Base-by-base conservation (phyloP, 2,113 vertebrate genomes). In the Poicephalus gulielmi region DNA sequence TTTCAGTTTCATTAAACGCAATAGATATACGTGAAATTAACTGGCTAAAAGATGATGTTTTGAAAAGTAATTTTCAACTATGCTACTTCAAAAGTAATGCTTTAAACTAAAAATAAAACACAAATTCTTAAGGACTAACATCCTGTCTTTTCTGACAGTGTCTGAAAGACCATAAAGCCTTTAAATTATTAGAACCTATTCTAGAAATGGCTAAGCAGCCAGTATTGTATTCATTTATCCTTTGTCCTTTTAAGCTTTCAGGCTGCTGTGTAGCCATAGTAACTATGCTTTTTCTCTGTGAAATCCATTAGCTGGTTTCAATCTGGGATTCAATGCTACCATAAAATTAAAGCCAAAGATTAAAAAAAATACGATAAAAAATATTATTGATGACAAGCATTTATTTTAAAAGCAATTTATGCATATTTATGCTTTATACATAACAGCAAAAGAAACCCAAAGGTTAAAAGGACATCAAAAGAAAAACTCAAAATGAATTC, bases 241-340 rank as follows among this genome's bases (percentile, higher is more conserved):
- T 97, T 97, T 97, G 96, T 97, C 95, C 97, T 97, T 96, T 97
- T 70, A 97, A 96, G 96, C 96, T 97, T 92, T 95, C 95, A 95
- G 93, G 78, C 91, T 95, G 94, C 96, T 95, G 96, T 95, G 97
- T 97, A 97, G 96, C 90, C 97, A 97, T 97, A 97, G 97, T 97
- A 97, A 97, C 97, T 97, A 94, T 84, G 95, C 59, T 79, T 96
- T 96, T 96, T 91, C 87, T 81, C 78, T 96, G 92, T 64, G 13
- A 97, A 97, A 96, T 95, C 96, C 95, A 96, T 96, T 97, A 97
- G 94, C 87, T 92, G 94, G 92, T 82, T 94, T 96, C 95, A 94
- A 24, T 95, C 81, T 90, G 68, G 33, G 77, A 95, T 95, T 95
- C 92, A 92, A 86, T 67, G 59, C 63, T 46, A 94, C 94, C 83